Percentiles rank a stretch among this genome's conserved stretches.
Conservation (phyloP, 2,888 invertebrate species). For the Ephialtes manifestator region DNA sequence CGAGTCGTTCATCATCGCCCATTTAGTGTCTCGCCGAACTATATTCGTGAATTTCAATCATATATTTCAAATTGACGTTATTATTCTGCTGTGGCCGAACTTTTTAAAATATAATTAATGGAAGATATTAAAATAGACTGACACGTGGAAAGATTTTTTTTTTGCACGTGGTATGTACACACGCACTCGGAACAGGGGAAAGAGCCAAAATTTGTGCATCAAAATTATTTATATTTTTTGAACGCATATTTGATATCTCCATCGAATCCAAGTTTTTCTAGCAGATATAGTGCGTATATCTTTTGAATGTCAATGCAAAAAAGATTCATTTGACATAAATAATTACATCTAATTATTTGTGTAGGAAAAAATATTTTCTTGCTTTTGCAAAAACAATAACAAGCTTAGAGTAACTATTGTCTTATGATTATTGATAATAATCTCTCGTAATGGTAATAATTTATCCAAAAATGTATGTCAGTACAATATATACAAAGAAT, state of each 20-base stretch:
- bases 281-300: neutral
- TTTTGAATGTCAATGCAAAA: no score
- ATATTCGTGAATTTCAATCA: conserved; percentile 18
- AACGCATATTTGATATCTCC: neutral
- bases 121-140: neutral
- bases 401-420: no score
- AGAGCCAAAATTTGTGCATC: conserved; percentile 59
- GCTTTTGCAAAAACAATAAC: no score
- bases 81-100: neutral
- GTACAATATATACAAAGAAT: no score
- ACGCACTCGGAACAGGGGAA: conserved; percentile 35
- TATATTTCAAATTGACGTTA: conserved; percentile 3
- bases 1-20: conserved; percentile 41
- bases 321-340: no score
- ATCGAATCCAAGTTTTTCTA: neutral
- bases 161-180: conserved; percentile 70
- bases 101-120: neutral
- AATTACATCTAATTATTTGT: neutral
- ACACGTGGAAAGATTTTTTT: conserved; percentile 45
- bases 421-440: no score
- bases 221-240: neutral
- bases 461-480: no score
- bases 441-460: no score
- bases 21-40: conserved; percentile 18
- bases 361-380: no score